These are phyloP conservation scores for Drosophila parabipectinata DNA, from an alignment of 1,140 invertebrate species.

Conservation along the genomic window DNA sequence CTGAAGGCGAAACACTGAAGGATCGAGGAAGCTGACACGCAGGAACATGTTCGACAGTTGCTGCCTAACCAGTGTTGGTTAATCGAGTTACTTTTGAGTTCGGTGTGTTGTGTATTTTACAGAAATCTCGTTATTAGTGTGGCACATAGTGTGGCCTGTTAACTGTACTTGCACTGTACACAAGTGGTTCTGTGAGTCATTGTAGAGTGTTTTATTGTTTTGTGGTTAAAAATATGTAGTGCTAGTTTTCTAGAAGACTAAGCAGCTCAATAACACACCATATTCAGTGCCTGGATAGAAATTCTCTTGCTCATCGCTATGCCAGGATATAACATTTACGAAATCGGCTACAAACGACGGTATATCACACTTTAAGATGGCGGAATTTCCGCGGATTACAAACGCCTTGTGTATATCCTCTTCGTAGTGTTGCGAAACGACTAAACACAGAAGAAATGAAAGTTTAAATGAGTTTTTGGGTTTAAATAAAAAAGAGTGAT, in stretches of 20 bases:
- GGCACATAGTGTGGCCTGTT: constrained; percentile 41
- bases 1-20: constrained; percentile 25
- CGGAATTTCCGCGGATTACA: constrained; percentile 95
- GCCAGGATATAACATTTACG: constrained; percentile 94
- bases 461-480: constrained; percentile 31
- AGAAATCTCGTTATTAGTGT: constrained; percentile 52
- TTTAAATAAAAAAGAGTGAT: constrained; percentile 44
- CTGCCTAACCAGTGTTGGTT: constrained; percentile 68
- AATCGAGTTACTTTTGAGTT: constrained; percentile 53
- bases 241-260: constrained; percentile 48
- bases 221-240: constrained; percentile 39
- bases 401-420: constrained; percentile 96
- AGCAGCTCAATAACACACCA: constrained; percentile 84
- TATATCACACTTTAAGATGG: constrained; percentile 95
- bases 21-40: constrained; percentile 12
- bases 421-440: constrained; percentile 94
- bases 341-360: constrained; percentile 97
- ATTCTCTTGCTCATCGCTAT: constrained; percentile 90
- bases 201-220: constrained; percentile 43
- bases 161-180: constrained; percentile 58
- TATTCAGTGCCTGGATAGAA: constrained; percentile 87
- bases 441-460: constrained; percentile 85
- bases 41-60: constrained; percentile 6
- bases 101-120: constrained; percentile 59
- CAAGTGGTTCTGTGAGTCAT: constrained; percentile 42